Percentiles rank a stretch among this genome's conserved stretches.
Evolutionary conservation across 2,113 vertebrate species (phyloP).

Genomic region (Centropus unirufus): DNA sequence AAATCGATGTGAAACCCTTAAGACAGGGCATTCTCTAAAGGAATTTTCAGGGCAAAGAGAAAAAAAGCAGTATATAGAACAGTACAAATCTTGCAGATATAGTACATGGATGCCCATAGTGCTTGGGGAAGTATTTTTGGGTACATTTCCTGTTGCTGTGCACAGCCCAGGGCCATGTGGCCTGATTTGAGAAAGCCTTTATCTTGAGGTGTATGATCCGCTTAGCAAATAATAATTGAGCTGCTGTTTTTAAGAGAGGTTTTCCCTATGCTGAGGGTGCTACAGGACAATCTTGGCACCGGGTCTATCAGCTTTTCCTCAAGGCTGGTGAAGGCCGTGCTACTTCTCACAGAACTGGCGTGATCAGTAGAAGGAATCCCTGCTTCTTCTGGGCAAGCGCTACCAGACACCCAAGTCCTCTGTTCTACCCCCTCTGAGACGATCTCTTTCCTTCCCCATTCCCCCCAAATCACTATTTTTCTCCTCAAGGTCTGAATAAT

Average conservation of each 20-base stretch:
- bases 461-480: constrained; percentile 29
- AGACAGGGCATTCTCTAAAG: background rate
- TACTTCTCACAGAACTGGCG: background rate
- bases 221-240: background rate
- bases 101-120: background rate
- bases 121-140: background rate
- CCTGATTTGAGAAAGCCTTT: background rate
- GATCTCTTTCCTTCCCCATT: background rate
- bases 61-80: background rate
- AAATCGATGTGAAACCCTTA: background rate
- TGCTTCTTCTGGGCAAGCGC: constrained; percentile 26
- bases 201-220: background rate
- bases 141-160: background rate
- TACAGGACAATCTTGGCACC: background rate
- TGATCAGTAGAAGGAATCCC: background rate
- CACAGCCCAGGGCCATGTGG: background rate
- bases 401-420: background rate
- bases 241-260: background rate
- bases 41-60: background rate
- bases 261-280: background rate
- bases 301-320: background rate
- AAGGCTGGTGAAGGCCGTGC: background rate
- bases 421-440: background rate
- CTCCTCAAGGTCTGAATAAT: constrained; percentile 48
- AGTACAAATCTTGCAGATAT: background rate